Conservation (phyloP, 2,888 invertebrate species). For the Drosophila nigricruria region DNA sequence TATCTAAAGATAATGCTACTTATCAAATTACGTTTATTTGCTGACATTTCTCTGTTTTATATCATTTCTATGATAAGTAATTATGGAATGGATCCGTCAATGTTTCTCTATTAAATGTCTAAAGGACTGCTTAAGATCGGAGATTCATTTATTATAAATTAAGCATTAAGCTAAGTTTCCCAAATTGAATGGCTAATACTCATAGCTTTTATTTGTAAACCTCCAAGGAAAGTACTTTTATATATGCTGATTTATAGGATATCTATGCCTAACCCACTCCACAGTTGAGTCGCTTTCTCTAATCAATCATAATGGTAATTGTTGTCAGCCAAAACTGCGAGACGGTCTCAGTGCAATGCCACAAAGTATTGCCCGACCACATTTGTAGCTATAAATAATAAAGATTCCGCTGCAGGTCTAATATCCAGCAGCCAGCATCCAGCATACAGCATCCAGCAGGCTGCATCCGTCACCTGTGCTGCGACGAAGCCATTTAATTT, state of each 20-base stretch:
- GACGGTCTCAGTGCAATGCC: constrained; percentile 16
- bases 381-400: constrained; percentile 52
- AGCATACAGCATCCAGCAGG: neutral
- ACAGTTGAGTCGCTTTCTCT: neutral
- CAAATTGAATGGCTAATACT: too few relatives aligned
- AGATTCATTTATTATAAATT: too few relatives aligned
- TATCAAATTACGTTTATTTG: neutral
- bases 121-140: too few relatives aligned
- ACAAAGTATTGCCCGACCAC: constrained; percentile 33
- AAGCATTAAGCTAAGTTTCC: too few relatives aligned
- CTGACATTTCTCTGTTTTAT: neutral
- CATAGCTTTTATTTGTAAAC: too few relatives aligned
- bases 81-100: neutral
- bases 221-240: too few relatives aligned
- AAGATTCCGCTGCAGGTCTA: constrained; percentile 6
- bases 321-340: constrained; percentile 10
- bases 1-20: constrained; percentile 1
- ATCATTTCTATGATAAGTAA: neutral
- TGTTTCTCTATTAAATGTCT: neutral
- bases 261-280: neutral
- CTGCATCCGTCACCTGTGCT: constrained; percentile 50
- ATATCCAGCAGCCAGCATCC: constrained; percentile 2
- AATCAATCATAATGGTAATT: neutral
- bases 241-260: neutral
- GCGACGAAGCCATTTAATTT: constrained; percentile 59